Evolutionary conservation across 2,113 vertebrate genomes (phyloP).

Genomic region (Acanthochromis polyacanthus): DNA sequence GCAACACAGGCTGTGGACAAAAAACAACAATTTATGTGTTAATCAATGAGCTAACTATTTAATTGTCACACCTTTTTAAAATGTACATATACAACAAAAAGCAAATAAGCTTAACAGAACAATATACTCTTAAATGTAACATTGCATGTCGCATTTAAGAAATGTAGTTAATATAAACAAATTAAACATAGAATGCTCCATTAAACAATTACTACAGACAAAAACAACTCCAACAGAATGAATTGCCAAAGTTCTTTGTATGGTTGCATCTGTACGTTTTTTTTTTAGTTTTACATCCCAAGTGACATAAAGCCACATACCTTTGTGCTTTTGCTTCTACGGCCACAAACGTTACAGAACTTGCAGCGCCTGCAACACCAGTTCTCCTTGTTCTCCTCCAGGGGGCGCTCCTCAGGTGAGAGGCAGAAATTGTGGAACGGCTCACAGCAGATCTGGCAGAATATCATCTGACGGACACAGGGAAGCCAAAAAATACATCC

Average conservation of each 20-base stretch:
- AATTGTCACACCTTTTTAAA: not conserved
- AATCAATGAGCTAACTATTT: not conserved
- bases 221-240: too few relatives aligned
- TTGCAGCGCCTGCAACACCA: slow-evolving; percentile 95
- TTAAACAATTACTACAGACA: too few relatives aligned
- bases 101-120: not conserved
- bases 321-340: slow-evolving; percentile 89
- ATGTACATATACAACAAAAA: not conserved
- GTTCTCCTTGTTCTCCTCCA: slow-evolving; percentile 88
- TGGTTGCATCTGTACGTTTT: too few relatives aligned
- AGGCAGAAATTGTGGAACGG: slow-evolving; percentile 94
- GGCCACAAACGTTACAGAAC: slow-evolving; percentile 92
- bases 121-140: not conserved
- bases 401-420: slow-evolving; percentile 87
- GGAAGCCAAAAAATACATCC: too few relatives aligned
- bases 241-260: too few relatives aligned
- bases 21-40: not conserved
- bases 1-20: slow-evolving; percentile 87
- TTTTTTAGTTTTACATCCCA: too few relatives aligned
- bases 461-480: slow-evolving; percentile 85
- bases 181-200: too few relatives aligned
- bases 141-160: too few relatives aligned
- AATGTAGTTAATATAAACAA: too few relatives aligned
- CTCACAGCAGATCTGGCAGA: slow-evolving; percentile 95
- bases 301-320: slow-evolving; percentile 58